Evolutionary conservation across 2,888 invertebrate genomes (phyloP).

Genomic region (Deilephila porcellus): DNA sequence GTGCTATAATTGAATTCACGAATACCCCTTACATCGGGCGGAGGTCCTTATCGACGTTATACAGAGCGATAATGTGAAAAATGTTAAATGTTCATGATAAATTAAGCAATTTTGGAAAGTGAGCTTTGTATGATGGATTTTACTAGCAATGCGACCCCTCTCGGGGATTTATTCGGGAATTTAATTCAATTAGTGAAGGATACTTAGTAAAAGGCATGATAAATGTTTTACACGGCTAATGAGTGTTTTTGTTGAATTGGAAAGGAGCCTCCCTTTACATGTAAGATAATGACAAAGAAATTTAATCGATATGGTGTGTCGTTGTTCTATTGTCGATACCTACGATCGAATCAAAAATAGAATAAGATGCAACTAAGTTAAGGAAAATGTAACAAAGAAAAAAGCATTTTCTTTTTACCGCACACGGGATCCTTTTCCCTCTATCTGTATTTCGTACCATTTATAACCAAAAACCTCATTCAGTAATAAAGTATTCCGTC

Average conservation of each 20-base stretch:
- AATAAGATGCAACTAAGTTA: too few species aligned
- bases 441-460: too few species aligned
- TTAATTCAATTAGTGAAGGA: conserved; percentile 18
- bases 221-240: neutral
- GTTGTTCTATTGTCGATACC: too few species aligned
- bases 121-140: conserved; percentile 17
- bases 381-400: too few species aligned
- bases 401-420: too few species aligned
- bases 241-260: neutral
- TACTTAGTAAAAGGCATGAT: neutral
- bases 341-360: too few species aligned
- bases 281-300: too few species aligned
- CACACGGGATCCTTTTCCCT: too few species aligned
- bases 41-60: conserved; percentile 18
- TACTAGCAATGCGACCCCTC: neutral
- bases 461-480: too few species aligned
- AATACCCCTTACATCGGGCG: neutral
- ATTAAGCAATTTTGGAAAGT: conserved; percentile 23
- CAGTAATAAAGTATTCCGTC: too few species aligned
- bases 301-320: too few species aligned
- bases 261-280: too few species aligned
- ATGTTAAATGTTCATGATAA: conserved; percentile 28
- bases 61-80: conserved; percentile 36
- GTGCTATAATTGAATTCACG: neutral
- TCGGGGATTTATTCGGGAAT: conserved; percentile 15